Evolutionary conservation across 2,113 vertebrate species (phyloP), one percentile per base, ranked within the genome.

Genomic region (Ibidorhyncha struthersii): DNA sequence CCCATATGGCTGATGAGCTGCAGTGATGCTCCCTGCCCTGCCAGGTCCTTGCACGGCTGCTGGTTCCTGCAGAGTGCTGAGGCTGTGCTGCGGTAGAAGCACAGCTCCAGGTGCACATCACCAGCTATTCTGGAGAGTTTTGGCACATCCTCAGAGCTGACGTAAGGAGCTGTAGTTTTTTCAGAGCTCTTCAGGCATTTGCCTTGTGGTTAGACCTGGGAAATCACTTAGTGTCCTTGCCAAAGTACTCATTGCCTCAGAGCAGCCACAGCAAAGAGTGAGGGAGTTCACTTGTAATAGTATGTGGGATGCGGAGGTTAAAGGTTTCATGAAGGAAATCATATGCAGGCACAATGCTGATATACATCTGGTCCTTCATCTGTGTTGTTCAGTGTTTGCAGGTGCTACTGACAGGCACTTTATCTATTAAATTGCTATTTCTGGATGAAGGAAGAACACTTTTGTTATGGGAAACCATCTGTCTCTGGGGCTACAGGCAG

Each of bases 291-390:
- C 34, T 50, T 76, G 7, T 18, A 36, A 29, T 34, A 10, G 41
- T 36, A 14, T 22, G 53, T 82, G 90, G 78, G 82, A 91, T 0
- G 27, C 0, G 2, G 84, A 73, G 61, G 53, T 73, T 26, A 58
- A 80, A 82, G 53, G 40, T 85, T 91, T 80, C 61, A 6, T 47
- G n/a, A 49, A 90, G 87, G 92, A 93, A 94, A 79, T 84, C 43
- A 12, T 53, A 47, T 20, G 40, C 40, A 65, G 20, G 66, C 61
- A 76, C 40, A 6, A 4, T 25, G 45, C 67, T 92, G 80, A 78
- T 58, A 22, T 3, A 58, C 26, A 70, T 83, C 88, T 82, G 66
- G 20, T 58, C 76, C 55, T 80, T 58, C 73, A 30, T 40, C 40
- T 52, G 84, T 72, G 59, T 58, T 12, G 12, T 16, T 74, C 7